Evolutionary conservation across 1,140 invertebrate species (phyloP), one percentile per base, ranked within the genome.

Genomic region (Meloidogyne chitwoodi): DNA sequence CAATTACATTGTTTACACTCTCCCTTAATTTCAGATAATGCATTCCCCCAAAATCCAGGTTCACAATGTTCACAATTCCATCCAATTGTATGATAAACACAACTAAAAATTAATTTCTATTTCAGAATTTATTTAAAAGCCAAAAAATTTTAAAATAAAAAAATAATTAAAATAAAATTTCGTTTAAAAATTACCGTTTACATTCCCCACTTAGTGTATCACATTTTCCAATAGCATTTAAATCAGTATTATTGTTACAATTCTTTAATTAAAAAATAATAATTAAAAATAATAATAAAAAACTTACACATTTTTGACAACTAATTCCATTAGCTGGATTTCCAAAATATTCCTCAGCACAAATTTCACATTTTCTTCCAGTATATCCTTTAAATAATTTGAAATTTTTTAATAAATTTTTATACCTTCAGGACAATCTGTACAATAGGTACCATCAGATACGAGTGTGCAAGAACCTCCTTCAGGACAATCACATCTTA

Each of bases 1-100:
- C 95, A 96, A 82, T 92, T 91, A 85, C 83, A 73, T 48, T 76
- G n/a, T 38, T 70, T 69, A 81, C 76, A n/a, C 22, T 73, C 71
- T 27, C 71, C 71, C 67, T 85, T 85, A 11, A 66, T 22, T 56
- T 86, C 83, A 12, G 71, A 44, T 26, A 85, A 64, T 19, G 81
- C 88, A 83, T 90, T 86, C 27, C 89, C 89, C 81, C 87, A 90
- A 83, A 86, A 89, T 81, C 93, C 94, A 71, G 92, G 90, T 77
- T 94, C 88, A 89, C 96, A 98, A 84, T 92, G 91, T 78, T 97
- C 94, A 87, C 96, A 91, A 90, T 84, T 86, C 71, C 83, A 88
- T 3, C 96, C 96, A 31, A 91, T 93, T 2, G 95, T 97, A 83
- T 96, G 95, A 87, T 96, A 93, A 75, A 98, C 95, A 88, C 96